Evolutionary conservation across 92 coral and sea anemone genomes (phyloP).

Genomic region (Epizoanthus illoricatus): DNA sequence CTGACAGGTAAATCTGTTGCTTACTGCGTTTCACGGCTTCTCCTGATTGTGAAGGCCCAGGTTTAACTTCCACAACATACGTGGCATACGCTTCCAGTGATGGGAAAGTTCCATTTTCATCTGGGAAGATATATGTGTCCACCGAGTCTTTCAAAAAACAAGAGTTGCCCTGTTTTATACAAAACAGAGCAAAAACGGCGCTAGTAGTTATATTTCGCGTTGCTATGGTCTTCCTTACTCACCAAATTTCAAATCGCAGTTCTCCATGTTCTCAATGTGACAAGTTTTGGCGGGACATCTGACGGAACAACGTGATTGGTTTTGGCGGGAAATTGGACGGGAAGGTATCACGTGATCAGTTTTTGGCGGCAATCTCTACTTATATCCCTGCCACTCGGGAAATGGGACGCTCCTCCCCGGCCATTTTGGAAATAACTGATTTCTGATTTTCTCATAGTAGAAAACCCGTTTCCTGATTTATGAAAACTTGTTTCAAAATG

Average conservation of each 20-base stretch:
- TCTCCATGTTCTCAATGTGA: conserved; percentile 14
- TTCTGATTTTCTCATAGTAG: no score
- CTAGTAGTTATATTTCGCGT: conserved; percentile 11
- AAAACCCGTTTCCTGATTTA: no score
- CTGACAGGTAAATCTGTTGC: background rate
- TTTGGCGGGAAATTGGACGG: no score
- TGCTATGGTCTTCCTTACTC: conserved; percentile 12
- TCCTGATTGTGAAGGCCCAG: background rate
- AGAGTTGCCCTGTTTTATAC: conserved; percentile 9
- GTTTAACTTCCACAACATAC: no score
- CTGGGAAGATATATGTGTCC: conserved; percentile 1
- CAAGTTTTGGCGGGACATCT: background rate
- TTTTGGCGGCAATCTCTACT: no score
- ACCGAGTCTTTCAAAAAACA: background rate
- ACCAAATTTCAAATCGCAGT: conserved; percentile 17
- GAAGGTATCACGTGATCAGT: no score
- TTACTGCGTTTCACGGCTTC: background rate
- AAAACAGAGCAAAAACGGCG: background rate
- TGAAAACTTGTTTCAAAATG: no score
- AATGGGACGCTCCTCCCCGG: no score
- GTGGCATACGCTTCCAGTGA: no score
- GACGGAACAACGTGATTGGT: no score
- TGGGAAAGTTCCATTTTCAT: background rate
- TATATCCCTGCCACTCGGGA: no score
- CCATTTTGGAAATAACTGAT: no score